Conservation (phyloP, 2,113 vertebrate genomes). For the Hippoglossus stenolepis region DNA sequence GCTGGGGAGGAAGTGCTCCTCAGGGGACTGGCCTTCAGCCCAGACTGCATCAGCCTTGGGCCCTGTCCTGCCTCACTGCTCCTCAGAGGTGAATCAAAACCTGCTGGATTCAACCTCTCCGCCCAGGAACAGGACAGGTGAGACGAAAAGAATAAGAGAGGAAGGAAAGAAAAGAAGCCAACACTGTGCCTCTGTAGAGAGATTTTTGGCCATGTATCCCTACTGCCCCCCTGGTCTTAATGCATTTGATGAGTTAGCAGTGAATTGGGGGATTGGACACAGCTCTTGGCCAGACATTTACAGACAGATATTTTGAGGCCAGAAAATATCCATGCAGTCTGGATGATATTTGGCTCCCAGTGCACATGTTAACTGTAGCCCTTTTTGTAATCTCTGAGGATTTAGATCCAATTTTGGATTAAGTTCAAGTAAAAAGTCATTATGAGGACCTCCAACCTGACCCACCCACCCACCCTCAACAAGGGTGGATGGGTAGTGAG, state of each 20-base stretch:
- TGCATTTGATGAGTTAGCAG: conserved; percentile 47
- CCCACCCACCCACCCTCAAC: conserved; percentile 27
- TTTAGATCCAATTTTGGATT: conserved; percentile 84
- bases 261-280: conserved; percentile 43
- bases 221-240: conserved; percentile 4
- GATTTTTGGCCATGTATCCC: neutral
- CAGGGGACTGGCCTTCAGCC: conserved; percentile 59
- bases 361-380: conserved; percentile 72
- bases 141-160: neutral
- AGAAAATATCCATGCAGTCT: conserved; percentile 62
- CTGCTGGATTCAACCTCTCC: conserved; percentile 7
- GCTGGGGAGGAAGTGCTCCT: conserved; percentile 55
- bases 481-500: conserved; percentile 63
- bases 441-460: conserved; percentile 63
- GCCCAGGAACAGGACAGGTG: neutral
- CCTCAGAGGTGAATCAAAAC: conserved; percentile 37
- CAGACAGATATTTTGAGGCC: conserved; percentile 52
- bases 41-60: conserved; percentile 48
- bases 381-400: conserved; percentile 80
- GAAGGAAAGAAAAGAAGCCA: neutral
- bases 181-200: neutral
- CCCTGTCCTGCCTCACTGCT: conserved; percentile 13
- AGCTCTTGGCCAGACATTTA: conserved; percentile 58
- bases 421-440: conserved; percentile 79
- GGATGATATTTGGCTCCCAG: conserved; percentile 70